Evolutionary conservation across 1,140 invertebrate genomes (phyloP).

Genomic region (Batillaria attramentaria): DNA sequence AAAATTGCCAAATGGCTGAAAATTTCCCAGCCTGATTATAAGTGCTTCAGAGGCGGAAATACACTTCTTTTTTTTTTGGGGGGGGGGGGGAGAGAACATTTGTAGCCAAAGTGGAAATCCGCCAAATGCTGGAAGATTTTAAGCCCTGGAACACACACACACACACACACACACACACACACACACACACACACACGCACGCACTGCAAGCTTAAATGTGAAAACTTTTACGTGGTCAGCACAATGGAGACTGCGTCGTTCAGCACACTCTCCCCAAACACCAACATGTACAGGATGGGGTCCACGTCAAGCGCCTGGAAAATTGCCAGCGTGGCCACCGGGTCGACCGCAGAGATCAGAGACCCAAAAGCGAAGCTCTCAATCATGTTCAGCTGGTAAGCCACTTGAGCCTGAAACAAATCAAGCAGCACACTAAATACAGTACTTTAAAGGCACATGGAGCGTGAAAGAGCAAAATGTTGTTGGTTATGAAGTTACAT

Average conservation of each 20-base stretch:
- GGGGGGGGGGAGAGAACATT: too few relatives aligned
- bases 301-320: slow-evolving; percentile 95
- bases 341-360: slow-evolving; percentile 98
- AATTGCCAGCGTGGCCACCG: slow-evolving; percentile 95
- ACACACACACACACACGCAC: neutral
- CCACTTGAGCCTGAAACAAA: slow-evolving; percentile 76
- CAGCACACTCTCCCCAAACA: slow-evolving; percentile 97
- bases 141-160: neutral
- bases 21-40: too few relatives aligned
- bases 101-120: too few relatives aligned
- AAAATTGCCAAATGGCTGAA: too few relatives aligned
- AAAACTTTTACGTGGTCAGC: slow-evolving; percentile 81
- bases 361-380: slow-evolving; percentile 99
- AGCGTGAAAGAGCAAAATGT: too few relatives aligned
- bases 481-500: too few relatives aligned
- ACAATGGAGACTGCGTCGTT: slow-evolving; percentile 99
- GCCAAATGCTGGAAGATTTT: too few relatives aligned
- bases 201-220: neutral
- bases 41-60: too few relatives aligned
- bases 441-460: too few relatives aligned
- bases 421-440: slow-evolving; percentile 6
- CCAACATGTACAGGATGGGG: slow-evolving; percentile 97
- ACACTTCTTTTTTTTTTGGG: too few relatives aligned
- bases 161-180: neutral
- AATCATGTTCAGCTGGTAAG: slow-evolving; percentile 92